Percentiles rank a stretch among this genome's conserved stretches.
phyloP scores from a whole-genome alignment of 2,797 vertebrate genomes.

The Phrynocephalus guinanensis region DNA sequence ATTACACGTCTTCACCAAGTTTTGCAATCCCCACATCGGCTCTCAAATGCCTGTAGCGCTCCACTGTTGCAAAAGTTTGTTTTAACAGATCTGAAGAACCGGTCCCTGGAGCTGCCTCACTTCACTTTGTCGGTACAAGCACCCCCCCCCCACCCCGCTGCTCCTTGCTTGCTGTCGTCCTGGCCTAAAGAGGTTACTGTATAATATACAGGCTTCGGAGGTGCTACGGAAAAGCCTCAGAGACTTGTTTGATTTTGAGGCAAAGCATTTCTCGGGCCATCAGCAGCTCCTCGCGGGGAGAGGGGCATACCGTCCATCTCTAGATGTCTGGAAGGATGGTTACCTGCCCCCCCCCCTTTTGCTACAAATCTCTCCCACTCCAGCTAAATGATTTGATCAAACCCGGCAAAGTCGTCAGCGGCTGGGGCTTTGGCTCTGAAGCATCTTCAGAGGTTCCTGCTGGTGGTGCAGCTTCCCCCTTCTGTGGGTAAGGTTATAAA shows the following conservation, averaged over 20 bases:
- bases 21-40: too few species aligned
- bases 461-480: conserved; percentile 35
- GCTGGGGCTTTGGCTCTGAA: too few species aligned
- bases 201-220: background rate
- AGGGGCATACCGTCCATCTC: background rate
- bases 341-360: too few species aligned
- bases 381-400: background rate
- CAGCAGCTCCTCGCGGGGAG: too few species aligned
- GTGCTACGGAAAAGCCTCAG: background rate
- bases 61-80: background rate
- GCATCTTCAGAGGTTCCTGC: background rate
- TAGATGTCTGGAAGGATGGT: background rate
- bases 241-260: background rate
- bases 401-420: background rate
- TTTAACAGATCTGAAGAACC: background rate
- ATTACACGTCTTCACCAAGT: too few species aligned
- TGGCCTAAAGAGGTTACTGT: background rate
- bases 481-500: conserved; percentile 72
- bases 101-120: too few species aligned
- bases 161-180: too few species aligned
- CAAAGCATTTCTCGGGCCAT: background rate
- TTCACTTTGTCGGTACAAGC: too few species aligned
- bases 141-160: too few species aligned
- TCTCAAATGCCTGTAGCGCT: too few species aligned
- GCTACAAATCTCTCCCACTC: background rate